Evolutionary conservation across 2,888 invertebrate genomes (phyloP).

Genomic region (Agrotis puta): DNA sequence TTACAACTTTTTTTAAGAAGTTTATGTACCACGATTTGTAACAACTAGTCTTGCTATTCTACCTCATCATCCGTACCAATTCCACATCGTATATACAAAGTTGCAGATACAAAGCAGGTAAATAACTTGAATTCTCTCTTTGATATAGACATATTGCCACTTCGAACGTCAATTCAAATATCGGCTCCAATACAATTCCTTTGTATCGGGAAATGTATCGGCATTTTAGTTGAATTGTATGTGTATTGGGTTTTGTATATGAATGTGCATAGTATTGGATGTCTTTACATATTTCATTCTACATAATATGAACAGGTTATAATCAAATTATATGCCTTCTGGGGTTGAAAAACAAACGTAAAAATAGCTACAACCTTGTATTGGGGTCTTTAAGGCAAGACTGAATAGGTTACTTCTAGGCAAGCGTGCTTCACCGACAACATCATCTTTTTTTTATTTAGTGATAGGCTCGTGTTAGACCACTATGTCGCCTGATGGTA

Average conservation of each 20-base stretch:
- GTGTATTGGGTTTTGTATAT: slow-evolving; percentile 12
- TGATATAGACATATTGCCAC: slow-evolving; percentile 50
- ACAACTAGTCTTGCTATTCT: background rate
- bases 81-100: slow-evolving; percentile 1
- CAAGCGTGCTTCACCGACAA: too few relatives aligned
- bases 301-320: background rate
- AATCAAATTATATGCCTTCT: too few relatives aligned
- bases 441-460: too few relatives aligned
- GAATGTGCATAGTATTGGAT: background rate
- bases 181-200: slow-evolving; percentile 39
- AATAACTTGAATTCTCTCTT: slow-evolving; percentile 41
- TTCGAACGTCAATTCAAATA: slow-evolving; percentile 53
- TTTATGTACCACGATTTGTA: too few relatives aligned
- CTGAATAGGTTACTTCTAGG: too few relatives aligned
- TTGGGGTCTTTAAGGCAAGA: too few relatives aligned
- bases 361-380: too few relatives aligned
- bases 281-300: slow-evolving; percentile 19
- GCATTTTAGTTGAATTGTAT: slow-evolving; percentile 40
- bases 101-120: slow-evolving; percentile 23
- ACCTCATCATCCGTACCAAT: background rate
- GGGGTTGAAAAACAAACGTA: too few relatives aligned
- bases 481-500: too few relatives aligned
- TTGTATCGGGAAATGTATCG: slow-evolving; percentile 46
- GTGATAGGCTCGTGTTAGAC: too few relatives aligned
- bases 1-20: too few relatives aligned